A percentile compares a stretch with the other conserved stretches of the same genome.
Evolutionary conservation across 1,140 invertebrate species (phyloP).

Genomic region (Adelges cooleyi): DNA sequence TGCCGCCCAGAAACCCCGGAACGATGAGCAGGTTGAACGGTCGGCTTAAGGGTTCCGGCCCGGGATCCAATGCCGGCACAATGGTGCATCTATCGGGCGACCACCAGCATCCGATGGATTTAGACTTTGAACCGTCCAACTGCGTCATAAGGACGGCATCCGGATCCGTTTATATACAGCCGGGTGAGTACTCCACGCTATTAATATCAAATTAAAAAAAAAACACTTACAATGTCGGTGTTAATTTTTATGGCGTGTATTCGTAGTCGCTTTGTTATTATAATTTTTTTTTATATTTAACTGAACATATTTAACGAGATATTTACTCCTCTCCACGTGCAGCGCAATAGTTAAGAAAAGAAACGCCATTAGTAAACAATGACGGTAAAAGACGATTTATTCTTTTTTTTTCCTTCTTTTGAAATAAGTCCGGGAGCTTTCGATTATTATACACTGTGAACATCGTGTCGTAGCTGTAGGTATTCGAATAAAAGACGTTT

Average conservation of each 20-base stretch:
- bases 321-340: no score
- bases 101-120: conserved; percentile 41
- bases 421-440: conserved; percentile 15
- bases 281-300: conserved; percentile 9
- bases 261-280: no score
- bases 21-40: conserved; percentile 70
- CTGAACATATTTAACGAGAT: conserved; percentile 22
- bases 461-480: conserved; percentile 8
- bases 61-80: conserved; percentile 39
- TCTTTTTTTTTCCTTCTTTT: no score
- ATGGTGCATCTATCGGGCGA: conserved; percentile 34
- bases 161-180: conserved; percentile 85
- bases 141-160: conserved; percentile 80
- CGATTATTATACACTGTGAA: conserved; percentile 19
- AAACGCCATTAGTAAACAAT: conserved; percentile 24
- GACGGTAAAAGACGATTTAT: conserved; percentile 16
- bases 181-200: conserved; percentile 51
- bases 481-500: no score
- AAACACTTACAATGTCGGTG: no score
- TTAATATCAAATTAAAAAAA: no score
- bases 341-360: neutral
- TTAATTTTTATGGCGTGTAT: no score
- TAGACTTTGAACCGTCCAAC: conserved; percentile 72
- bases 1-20: conserved; percentile 68
- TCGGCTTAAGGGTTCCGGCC: conserved; percentile 51